Conservation (phyloP, 2,113 vertebrate species). For the Ammodytes marinus region DNA sequence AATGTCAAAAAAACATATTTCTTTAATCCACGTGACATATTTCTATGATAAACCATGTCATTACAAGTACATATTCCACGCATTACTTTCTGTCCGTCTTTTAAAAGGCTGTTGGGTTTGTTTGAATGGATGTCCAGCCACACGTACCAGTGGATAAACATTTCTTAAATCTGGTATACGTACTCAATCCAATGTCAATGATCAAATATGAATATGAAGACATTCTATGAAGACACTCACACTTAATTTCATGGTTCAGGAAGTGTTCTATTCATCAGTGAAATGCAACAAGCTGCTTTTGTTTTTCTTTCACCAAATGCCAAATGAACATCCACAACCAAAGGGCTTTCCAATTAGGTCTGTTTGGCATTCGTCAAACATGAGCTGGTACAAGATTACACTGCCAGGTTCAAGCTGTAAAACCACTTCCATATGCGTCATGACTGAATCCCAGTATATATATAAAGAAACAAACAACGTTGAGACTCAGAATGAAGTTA, state of each 20-base stretch:
- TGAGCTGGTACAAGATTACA: slow-evolving; percentile 18
- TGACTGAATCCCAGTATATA: slow-evolving; percentile 18
- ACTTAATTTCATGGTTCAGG: slow-evolving; percentile 22
- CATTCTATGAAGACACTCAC: not conserved
- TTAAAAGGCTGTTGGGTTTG: not conserved
- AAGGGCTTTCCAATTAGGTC: slow-evolving; percentile 55
- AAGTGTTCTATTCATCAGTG: slow-evolving; percentile 21
- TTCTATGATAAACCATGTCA: no score
- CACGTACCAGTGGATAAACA: not conserved
- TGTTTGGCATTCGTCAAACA: slow-evolving; percentile 62
- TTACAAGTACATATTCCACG: not conserved
- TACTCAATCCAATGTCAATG: not conserved
- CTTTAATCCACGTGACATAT: no score
- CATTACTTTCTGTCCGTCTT: not conserved
- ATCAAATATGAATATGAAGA: not conserved
- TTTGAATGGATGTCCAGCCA: not conserved
- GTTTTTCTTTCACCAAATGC: slow-evolving; percentile 46
- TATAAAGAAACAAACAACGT: slow-evolving; percentile 14
- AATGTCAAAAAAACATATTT: no score
- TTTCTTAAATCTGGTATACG: not conserved
- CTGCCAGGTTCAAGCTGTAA: slow-evolving; percentile 35
- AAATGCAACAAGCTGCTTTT: slow-evolving; percentile 30
- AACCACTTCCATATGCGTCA: slow-evolving; percentile 46
- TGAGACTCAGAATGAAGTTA: not conserved
- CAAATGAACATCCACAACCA: slow-evolving; percentile 44